Evolutionary conservation across 2,797 vertebrate species (phyloP).

Genomic region (Neosalanx taihuensis): DNA sequence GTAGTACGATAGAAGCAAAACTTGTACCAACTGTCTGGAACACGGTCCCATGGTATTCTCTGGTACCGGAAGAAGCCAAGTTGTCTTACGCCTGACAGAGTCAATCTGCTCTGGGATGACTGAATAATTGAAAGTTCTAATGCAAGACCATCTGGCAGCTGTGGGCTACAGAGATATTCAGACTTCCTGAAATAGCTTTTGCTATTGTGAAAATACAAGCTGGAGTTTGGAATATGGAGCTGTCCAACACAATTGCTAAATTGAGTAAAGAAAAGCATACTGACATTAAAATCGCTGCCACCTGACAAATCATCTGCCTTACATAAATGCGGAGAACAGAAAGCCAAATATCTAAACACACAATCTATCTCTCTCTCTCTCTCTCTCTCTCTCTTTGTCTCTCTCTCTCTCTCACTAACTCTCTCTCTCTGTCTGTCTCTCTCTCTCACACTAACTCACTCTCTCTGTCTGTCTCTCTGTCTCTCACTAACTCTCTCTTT

Average conservation of each 20-base stretch:
- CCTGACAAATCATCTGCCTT: no score
- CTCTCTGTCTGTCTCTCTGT: no score
- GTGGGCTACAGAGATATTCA: conserved; percentile 34
- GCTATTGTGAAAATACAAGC: conserved; percentile 20
- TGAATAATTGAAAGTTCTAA: conserved; percentile 70
- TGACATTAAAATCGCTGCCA: no score
- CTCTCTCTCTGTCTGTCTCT: no score
- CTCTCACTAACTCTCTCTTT: no score
- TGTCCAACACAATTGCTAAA: neutral
- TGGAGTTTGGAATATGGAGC: neutral
- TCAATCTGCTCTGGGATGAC: conserved; percentile 63
- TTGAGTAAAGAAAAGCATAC: no score
- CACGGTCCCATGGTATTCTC: conserved; percentile 35
- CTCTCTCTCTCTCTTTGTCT: no score
- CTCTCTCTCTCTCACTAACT: no score
- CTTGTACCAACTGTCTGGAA: conserved; percentile 12
- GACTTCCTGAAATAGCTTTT: conserved; percentile 43
- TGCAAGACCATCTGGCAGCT: conserved; percentile 63
- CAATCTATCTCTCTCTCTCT: no score
- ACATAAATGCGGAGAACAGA: no score
- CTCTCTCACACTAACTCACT: no score
- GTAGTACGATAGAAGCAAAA: conserved; percentile 33
- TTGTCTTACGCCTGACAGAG: conserved; percentile 61
- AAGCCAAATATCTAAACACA: no score
- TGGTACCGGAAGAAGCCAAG: conserved; percentile 47